Evolutionary conservation across 2,797 vertebrate species (phyloP).

Genomic region (Poeciliopsis gracilis): DNA sequence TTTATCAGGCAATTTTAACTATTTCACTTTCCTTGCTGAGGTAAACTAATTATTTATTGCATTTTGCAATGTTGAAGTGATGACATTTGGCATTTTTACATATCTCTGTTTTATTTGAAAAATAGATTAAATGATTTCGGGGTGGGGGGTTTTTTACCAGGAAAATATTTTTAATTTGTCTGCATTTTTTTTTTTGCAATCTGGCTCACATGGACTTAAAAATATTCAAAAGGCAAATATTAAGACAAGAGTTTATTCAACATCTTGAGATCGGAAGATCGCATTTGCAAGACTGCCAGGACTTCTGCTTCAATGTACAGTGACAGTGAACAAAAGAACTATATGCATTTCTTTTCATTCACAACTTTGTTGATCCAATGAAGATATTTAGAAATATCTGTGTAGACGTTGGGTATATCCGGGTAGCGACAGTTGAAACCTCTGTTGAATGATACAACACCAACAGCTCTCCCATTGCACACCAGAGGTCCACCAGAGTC

Average conservation of each 20-base stretch:
- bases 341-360: neutral
- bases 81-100: neutral
- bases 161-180: neutral
- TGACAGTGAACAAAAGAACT: too few relatives aligned
- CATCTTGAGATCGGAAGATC: too few relatives aligned
- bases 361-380: conserved; percentile 60
- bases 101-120: neutral
- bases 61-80: neutral
- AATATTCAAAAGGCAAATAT: neutral
- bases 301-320: neutral
- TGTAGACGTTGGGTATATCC: conserved; percentile 72
- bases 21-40: neutral
- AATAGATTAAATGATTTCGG: neutral
- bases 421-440: conserved; percentile 12
- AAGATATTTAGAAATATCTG: conserved; percentile 59
- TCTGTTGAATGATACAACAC: conserved; percentile 70
- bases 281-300: neutral
- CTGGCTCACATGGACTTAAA: neutral
- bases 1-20: neutral
- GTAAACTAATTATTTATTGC: neutral
- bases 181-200: neutral
- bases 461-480: conserved; percentile 52
- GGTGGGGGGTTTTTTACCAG: too few relatives aligned
- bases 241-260: too few relatives aligned
- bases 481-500: conserved; percentile 79